Percentiles rank a stretch among this genome's conserved stretches.
Conservation (phyloP, 92 coral and sea anemone genomes). For the Plumapathes pennacea region DNA sequence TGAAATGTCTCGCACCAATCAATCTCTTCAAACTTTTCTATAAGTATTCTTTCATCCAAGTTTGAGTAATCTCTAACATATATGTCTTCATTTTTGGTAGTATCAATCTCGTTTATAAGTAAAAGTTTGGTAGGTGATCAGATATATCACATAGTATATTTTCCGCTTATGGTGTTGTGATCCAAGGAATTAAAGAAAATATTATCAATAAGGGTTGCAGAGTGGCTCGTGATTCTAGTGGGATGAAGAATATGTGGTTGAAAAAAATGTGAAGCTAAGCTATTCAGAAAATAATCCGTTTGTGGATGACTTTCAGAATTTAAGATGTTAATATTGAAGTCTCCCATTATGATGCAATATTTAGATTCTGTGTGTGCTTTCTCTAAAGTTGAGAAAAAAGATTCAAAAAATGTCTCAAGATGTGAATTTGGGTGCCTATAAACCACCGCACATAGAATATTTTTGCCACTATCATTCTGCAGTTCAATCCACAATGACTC, state of each 20-base stretch:
- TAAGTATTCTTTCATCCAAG: slow-evolving; percentile 14
- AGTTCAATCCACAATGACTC: slow-evolving; percentile 53
- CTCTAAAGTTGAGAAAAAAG: slow-evolving; percentile 19
- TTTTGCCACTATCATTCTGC: slow-evolving; percentile 15
- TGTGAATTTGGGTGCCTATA: slow-evolving; percentile 48
- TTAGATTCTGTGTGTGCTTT: slow-evolving; percentile 27
- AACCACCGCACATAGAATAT: slow-evolving; percentile 37
- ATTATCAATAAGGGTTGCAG: slow-evolving; percentile 61
- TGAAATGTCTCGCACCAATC: slow-evolving; percentile 10
- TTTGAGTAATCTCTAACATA: slow-evolving; percentile 28
- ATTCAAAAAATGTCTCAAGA: slow-evolving; percentile 21
- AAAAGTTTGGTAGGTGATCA: slow-evolving; percentile 62
- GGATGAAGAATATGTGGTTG: slow-evolving; percentile 47
- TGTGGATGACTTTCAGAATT: slow-evolving; percentile 46
- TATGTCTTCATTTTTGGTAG: slow-evolving; percentile 30
- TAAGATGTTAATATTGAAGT: slow-evolving; percentile 37
- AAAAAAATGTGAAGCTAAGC: slow-evolving; percentile 20
- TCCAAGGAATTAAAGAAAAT: slow-evolving; percentile 56
- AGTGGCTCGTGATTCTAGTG: slow-evolving; percentile 45
- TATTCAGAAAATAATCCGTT: slow-evolving; percentile 52
- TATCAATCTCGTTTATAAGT: slow-evolving; percentile 3
- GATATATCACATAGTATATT: too few species aligned
- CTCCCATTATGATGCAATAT: slow-evolving; percentile 40
- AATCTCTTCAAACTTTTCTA: slow-evolving; percentile 25
- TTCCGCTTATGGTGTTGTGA: slow-evolving; percentile 45